phyloP scores from a whole-genome alignment of 2,113 vertebrate species.

The Alaudala cheleensis region DNA sequence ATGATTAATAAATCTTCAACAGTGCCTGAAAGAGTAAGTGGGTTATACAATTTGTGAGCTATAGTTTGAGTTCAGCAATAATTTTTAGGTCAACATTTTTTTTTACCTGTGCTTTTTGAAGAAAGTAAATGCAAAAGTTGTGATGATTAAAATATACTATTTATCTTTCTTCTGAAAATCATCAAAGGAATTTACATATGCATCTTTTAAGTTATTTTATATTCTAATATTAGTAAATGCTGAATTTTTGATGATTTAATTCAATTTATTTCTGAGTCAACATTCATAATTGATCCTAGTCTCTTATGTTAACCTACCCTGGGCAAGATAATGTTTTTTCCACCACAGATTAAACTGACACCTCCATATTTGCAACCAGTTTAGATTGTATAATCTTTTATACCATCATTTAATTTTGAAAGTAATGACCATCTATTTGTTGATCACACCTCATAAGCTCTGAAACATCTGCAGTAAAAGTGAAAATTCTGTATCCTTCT shows the following conservation, averaged over 20 bases:
- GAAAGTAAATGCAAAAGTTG: not conserved
- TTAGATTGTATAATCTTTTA: not conserved
- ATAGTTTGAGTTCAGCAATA: not conserved
- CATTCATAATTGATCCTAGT: not conserved
- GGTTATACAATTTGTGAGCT: not conserved
- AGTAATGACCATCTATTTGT: not conserved
- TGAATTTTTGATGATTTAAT: not conserved
- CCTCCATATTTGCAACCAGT: not conserved
- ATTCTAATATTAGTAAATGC: not conserved
- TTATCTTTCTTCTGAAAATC: not conserved
- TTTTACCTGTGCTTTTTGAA: not conserved
- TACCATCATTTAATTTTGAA: not conserved
- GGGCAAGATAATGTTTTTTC: not conserved
- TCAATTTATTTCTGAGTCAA: not conserved
- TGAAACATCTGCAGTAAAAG: not conserved
- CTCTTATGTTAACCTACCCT: not conserved
- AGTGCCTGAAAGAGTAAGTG: not conserved
- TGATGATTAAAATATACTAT: not conserved
- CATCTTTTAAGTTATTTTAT: not conserved
- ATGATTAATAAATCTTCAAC: not conserved
- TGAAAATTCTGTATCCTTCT: not conserved
- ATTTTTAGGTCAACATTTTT: not conserved
- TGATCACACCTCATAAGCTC: not conserved
- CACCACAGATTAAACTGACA: not conserved
- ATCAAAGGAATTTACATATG: not conserved